Base-by-base conservation (phyloP, 2,797 vertebrate species). In the Forpus xanthops region DNA sequence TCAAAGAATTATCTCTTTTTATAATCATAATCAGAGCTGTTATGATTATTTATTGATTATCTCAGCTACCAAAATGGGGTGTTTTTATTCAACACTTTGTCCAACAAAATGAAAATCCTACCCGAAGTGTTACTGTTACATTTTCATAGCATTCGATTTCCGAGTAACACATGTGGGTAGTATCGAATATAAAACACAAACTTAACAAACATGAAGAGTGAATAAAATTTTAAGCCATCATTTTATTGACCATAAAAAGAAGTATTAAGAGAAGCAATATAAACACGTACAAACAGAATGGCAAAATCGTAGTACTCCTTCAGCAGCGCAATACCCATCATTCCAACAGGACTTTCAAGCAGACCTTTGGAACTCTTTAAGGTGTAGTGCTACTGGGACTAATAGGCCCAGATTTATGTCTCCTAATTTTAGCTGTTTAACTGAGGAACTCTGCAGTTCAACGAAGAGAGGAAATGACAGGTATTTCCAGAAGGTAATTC, bases 401-500 rank as follows among this genome's bases (percentile, higher is more conserved):
- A 18, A 53, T 8, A 74, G 31, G 6, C n/a, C 6, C n/a, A 80
- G 47, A 71, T 74, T 73, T 87, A 2, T n/a, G 6, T 39, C 31
- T 70, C 35, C n/a, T 67, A 21, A 67, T 83, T 95, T 64, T 77
- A 77, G 1, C 16, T 60, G 10, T 28, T 83, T 56, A 56, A 41
- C 49, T 42, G 61, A 61, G 47, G 27, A 85, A 30, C 3, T 87
- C 70, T 83, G 13, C 49, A 66, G 55, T 87, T 95, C 72, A 67
- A 9, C 70, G 28, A 79, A 85, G 52, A 71, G 11, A 83, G 44
- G 37, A 92, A 83, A 91, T 80, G 47, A 85, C 15, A 87, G 41
- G 20, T 76, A 77, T 77, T 95, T 95, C 68, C 61, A 83, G 53
- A 87, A 87, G 18, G n/a, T 44, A 81, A 42, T 89, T 94, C 49